Conservation (phyloP, 2,888 invertebrate genomes). For the Lochmaea capreae region DNA sequence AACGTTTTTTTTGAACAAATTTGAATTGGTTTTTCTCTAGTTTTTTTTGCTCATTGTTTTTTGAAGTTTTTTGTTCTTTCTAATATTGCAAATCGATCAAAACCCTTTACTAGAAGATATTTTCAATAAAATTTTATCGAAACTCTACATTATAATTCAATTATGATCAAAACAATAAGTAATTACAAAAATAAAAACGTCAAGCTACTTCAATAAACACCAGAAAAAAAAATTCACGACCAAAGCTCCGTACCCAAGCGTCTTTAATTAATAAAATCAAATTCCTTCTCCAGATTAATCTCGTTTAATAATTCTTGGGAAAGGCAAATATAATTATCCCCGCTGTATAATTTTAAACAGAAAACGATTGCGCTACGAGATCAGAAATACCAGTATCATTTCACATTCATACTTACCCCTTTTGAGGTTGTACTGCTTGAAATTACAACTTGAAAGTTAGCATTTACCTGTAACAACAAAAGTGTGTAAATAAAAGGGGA, state of each 20-base stretch:
- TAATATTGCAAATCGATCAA: too few relatives aligned
- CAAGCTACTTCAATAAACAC: not conserved
- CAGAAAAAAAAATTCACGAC: not conserved
- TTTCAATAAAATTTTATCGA: not conserved
- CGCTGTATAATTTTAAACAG: slow-evolving; percentile 1
- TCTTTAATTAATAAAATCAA: slow-evolving; percentile 30
- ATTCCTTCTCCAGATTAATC: slow-evolving; percentile 13
- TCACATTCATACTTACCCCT: slow-evolving; percentile 3
- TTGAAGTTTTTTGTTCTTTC: not conserved
- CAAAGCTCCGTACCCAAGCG: not conserved
- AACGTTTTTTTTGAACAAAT: too few relatives aligned
- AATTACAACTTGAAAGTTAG: not conserved
- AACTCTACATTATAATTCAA: not conserved
- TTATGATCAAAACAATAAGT: not conserved
- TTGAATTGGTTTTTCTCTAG: too few relatives aligned
- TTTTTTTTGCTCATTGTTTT: too few relatives aligned
- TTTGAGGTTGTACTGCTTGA: not conserved
- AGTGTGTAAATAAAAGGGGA: slow-evolving; percentile 13
- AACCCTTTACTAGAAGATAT: too few relatives aligned
- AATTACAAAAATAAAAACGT: not conserved
- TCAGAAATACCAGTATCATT: slow-evolving; percentile 1
- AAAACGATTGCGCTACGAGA: slow-evolving; percentile 1
- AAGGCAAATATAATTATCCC: slow-evolving; percentile 23
- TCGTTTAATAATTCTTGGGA: slow-evolving; percentile 16
- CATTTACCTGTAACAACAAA: slow-evolving; percentile 20